Percentiles rank a stretch among this genome's conserved stretches.
These are phyloP conservation scores for Xiphorhynchus erythropygius DNA, from an alignment of 2,797 vertebrate species.

Conservation along the genomic window DNA sequence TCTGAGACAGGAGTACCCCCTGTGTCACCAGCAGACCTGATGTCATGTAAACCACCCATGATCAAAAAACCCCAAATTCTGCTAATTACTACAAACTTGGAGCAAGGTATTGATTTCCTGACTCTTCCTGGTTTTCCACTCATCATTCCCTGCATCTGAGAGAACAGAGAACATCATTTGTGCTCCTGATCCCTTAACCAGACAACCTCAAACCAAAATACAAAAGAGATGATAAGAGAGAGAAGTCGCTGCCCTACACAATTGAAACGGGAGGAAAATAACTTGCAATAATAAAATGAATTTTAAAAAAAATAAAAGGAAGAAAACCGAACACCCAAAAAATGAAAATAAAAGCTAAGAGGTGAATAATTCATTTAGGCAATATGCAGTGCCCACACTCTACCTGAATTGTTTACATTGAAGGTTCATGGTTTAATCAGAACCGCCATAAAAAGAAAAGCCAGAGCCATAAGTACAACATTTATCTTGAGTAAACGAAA, in stretches of 20 bases:
- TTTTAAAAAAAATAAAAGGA: not conserved
- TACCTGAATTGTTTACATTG: not conserved
- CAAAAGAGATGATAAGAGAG: not conserved
- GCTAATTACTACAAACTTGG: not conserved
- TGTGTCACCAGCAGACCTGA: not conserved
- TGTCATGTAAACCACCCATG: not conserved
- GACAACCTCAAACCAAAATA: not conserved
- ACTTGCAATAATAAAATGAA: not conserved
- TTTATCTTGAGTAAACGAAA: not conserved
- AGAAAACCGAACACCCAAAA: not conserved
- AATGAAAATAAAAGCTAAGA: not conserved
- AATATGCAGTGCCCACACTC: not conserved
- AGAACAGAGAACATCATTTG: not conserved
- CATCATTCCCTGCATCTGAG: not conserved
- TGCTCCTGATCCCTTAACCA: not conserved
- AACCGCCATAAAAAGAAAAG: not conserved
- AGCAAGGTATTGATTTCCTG: not conserved
- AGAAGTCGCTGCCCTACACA: not conserved
- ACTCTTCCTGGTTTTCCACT: not conserved
- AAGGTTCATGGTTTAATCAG: slow-evolving; percentile 21
- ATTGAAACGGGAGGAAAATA: not conserved
- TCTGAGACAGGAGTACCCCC: not conserved
- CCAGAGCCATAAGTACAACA: not conserved
- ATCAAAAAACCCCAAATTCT: not conserved
- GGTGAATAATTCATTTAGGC: not conserved